These are phyloP conservation scores for Pseudeuparius sepicola DNA, from an alignment of 2,888 invertebrate genomes.

Conservation along the genomic window DNA sequence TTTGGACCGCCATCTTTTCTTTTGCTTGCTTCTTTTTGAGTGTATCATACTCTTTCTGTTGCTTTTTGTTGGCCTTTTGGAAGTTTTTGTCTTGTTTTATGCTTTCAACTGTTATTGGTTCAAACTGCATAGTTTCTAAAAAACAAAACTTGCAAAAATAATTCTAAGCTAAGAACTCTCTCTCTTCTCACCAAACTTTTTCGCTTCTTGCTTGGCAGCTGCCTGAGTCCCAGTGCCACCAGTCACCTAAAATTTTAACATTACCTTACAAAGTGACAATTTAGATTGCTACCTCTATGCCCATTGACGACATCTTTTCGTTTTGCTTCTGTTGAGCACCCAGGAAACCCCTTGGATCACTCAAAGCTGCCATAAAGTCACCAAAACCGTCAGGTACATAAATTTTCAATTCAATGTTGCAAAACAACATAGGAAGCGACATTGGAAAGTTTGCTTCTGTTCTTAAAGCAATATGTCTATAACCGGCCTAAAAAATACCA, in stretches of 20 bases:
- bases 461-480: conserved; percentile 91
- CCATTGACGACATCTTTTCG: conserved; percentile 91
- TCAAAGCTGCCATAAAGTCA: conserved; percentile 96
- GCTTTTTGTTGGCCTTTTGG: conserved; percentile 86
- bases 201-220: too few relatives aligned
- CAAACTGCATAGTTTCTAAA: conserved; percentile 68
- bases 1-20: conserved; percentile 83
- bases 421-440: conserved; percentile 98
- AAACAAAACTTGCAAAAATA: too few relatives aligned
- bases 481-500: conserved; percentile 81
- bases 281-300: conserved; percentile 82
- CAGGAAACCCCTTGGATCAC: conserved; percentile 87
- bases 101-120: conserved; percentile 81
- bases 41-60: conserved; percentile 89
- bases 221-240: too few relatives aligned
- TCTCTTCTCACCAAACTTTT: too few relatives aligned
- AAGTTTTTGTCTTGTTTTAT: conserved; percentile 84
- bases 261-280: too few relatives aligned
- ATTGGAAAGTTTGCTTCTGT: conserved; percentile 99
- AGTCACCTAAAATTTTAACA: too few relatives aligned
- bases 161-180: too few relatives aligned
- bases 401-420: conserved; percentile 97
- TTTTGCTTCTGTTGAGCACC: conserved; percentile 78
- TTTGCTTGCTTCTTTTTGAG: conserved; percentile 89
- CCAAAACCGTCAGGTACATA: conserved; percentile 99